phyloP scores from a whole-genome alignment of 2,797 vertebrate species.

The Corythornis leucogaster region DNA sequence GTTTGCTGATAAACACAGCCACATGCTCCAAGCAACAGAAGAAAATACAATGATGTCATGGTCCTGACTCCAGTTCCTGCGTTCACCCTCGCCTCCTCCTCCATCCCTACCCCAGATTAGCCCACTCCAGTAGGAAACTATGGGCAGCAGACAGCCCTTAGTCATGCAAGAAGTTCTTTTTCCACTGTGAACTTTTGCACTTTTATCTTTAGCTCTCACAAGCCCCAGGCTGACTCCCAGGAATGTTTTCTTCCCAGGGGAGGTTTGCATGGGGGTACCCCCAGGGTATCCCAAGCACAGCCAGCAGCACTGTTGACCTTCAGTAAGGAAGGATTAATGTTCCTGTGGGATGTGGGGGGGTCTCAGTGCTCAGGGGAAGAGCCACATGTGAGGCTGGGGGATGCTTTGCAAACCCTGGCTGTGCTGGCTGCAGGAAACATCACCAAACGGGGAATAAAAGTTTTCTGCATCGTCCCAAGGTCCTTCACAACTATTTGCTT shows the following conservation, averaged over 20 bases:
- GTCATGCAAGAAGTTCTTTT: not conserved
- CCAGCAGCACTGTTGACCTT: not conserved
- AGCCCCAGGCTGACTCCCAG: rapidly evolving
- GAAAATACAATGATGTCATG: slow-evolving; percentile 37
- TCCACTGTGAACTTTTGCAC: not conserved
- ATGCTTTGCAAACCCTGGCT: not conserved
- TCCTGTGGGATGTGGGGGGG: rapidly evolving
- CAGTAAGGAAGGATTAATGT: not conserved
- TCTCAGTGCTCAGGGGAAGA: not conserved
- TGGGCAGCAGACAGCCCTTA: not conserved
- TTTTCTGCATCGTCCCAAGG: not conserved
- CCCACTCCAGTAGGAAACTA: not conserved
- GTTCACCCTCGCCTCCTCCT: not conserved
- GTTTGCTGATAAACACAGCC: slow-evolving; percentile 57
- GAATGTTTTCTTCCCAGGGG: not conserved
- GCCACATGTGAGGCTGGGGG: not conserved
- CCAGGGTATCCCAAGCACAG: not conserved
- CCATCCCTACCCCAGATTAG: not conserved
- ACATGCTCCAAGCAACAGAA: slow-evolving; percentile 8
- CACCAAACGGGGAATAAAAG: not conserved
- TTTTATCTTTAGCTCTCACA: not conserved
- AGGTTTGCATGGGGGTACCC: not conserved
- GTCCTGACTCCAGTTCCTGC: not conserved
- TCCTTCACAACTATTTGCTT: not conserved
- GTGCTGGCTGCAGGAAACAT: not conserved